Evolutionary conservation across 2,797 vertebrate genomes (phyloP), one percentile per base, ranked within the genome.

Genomic region (Ficedula albicollis): DNA sequence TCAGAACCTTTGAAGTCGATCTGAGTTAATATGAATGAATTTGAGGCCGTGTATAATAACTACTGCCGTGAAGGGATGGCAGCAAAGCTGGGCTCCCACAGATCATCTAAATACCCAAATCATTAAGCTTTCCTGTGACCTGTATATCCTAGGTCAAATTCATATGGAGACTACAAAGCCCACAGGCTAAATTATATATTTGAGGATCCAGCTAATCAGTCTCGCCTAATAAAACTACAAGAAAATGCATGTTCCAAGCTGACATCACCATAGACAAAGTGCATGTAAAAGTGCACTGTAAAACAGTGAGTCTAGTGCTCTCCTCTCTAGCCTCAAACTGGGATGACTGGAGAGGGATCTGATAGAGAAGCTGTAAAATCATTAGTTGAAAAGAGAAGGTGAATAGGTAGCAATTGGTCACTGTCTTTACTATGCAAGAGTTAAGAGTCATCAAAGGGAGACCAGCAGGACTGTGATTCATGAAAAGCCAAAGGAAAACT

Each of bases 281-380:
- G 49, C 78, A 84, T 70, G 76, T 59, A 90, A 82, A 94, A 88
- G 26, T 52, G 8, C 62, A 63, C 73, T 60, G 58, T 62, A 90
- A 93, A 94, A 63, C 84, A 92, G 78, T 21, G 54, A 60, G 21
- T 41, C 43, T 49, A 62, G 32, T 82, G 48, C 83, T 93, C 32
- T 66, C 13, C 55, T 93, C 25, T 78, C 20, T 54, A 62, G 55
- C 48, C 39, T 86, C 69, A 88, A 58, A 95, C 58, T 44, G 76
- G 41, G 46, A 75, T 84, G 66, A 66, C 85, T 91, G 77, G 69
- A 95, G 74, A 29, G 44, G 11, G 14, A 95, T 94, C 83, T 90
- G 89, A 90, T 81, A 95, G 39, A 82, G 43, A 36, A 84, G 80
- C 83, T 94, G 56, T 95, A 95, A 96, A 97, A 81, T 73, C 88